Base-by-base conservation (phyloP, 2,113 vertebrate genomes). In the Lycocorax pyrrhopterus region DNA sequence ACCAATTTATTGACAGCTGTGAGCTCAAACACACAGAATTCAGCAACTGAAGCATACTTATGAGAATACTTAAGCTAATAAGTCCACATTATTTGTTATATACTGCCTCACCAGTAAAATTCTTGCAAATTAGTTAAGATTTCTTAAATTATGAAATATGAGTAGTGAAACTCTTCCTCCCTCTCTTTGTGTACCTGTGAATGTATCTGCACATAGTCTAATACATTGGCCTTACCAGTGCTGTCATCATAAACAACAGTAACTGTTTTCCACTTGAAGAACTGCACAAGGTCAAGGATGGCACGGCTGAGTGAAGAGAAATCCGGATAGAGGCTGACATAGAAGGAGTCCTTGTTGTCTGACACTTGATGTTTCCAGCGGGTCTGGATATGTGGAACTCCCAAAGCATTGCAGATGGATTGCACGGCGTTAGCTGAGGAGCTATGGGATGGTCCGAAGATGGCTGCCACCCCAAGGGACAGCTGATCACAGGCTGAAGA, bases 351-450 rank as follows among this genome's bases (percentile, higher is more conserved):
- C 94, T 98, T 99, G 98, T 99, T 99, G 98, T 99, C 99, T 16
- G 99, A 99, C 71, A 99, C 99, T 92, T 99, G 99, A 97, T 99
- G 99, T 97, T 99, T 99, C 99, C 99, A 99, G 95, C 99, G 99
- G 55, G 99, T 99, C 98, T 99, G 99, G 95, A 99, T 99, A 93
- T 99, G 99, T 51, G 99, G 99, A 85, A 99, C 99, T 27, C 99
- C 99, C 88, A 99, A 93, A 14, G 99, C 99, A 9, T 99, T 99
- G 96, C 99, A 99, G 97, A 99, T 99, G 95, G 99, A 99, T 97
- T 99, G 99, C 67, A 99, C 99, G 2, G 99, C 99, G 4, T 99
- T 99, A 46, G 99, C 99, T 7, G 99, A 99, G n/a, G 99, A 99
- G 96, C 99, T 99, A 96, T 99, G 99, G 10, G 99, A 99, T 46